These are phyloP conservation scores for Anoncus sp. DNA, from an alignment of 2,888 invertebrate species.

Conservation along the genomic window DNA sequence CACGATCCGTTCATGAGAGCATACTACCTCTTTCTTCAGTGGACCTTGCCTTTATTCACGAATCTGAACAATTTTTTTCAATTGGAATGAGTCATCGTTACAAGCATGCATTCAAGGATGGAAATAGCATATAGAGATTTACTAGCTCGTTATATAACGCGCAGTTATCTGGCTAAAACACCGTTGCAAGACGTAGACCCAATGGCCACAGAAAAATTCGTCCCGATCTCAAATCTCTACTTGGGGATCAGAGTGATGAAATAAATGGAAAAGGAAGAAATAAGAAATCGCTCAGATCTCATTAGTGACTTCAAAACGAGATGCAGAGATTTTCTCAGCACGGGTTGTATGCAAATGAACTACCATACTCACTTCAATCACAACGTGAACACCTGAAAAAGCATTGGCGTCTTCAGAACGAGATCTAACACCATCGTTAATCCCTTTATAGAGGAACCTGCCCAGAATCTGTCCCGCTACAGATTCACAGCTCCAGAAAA, in stretches of 20 bases:
- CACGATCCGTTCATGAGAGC: slow-evolving; percentile 64
- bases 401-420: slow-evolving; percentile 16
- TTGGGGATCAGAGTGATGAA: no score
- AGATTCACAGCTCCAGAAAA: slow-evolving; percentile 34
- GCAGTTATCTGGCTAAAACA: slow-evolving; percentile 56
- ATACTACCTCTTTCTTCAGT: slow-evolving; percentile 44
- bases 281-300: slow-evolving; percentile 16
- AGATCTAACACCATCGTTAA: slow-evolving; percentile 13
- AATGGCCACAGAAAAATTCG: slow-evolving; percentile 7
- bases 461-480: slow-evolving; percentile 33
- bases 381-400: slow-evolving; percentile 53
- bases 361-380: slow-evolving; percentile 37
- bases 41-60: slow-evolving; percentile 44
- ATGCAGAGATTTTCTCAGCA: slow-evolving; percentile 61
- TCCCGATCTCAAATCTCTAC: no score
- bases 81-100: slow-evolving; percentile 16
- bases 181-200: slow-evolving; percentile 59
- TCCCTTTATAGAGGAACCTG: slow-evolving; percentile 9
- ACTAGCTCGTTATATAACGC: slow-evolving; percentile 61
- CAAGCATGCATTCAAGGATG: slow-evolving; percentile 53
- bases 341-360: slow-evolving; percentile 62
- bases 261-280: slow-evolving; percentile 37
- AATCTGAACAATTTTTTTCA: slow-evolving; percentile 62
- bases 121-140: slow-evolving; percentile 55
- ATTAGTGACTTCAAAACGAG: slow-evolving; percentile 53